Conservation (phyloP, 1,140 invertebrate species). For the Trichoplusia ni region DNA sequence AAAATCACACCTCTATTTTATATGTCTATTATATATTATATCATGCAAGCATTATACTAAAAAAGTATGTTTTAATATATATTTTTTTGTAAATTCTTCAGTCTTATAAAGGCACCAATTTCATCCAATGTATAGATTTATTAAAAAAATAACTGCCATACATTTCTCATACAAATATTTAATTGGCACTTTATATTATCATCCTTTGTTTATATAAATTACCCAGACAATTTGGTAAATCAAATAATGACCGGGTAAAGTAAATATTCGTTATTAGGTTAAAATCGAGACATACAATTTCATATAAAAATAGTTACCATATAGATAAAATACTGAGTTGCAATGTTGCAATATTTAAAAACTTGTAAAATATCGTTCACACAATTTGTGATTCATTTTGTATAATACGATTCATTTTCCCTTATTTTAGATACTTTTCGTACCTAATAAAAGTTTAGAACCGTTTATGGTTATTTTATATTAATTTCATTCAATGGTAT, state of each 20-base stretch:
- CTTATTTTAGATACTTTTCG: conserved; percentile 11
- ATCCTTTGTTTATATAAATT: neutral
- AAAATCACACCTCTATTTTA: neutral
- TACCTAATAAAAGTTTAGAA: conserved; percentile 15
- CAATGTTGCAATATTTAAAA: neutral
- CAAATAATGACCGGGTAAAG: neutral
- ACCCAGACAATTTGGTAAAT: neutral
- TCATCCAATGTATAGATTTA: conserved; percentile 37
- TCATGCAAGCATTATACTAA: conserved; percentile 33
- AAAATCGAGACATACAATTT: conserved; percentile 16
- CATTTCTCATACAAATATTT: conserved; percentile 27
- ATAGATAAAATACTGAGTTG: conserved; percentile 19
- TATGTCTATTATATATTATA: conserved; percentile 7
- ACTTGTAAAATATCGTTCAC: conserved; percentile 5
- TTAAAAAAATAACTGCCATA: conserved; percentile 56
- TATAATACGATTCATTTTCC: conserved; percentile 14
- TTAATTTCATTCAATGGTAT: too few species aligned
- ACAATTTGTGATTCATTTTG: neutral
- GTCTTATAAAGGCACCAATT: conserved; percentile 72
- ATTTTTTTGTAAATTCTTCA: conserved; percentile 45
- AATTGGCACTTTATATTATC: conserved; percentile 53
- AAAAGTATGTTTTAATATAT: conserved; percentile 17
- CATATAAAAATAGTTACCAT: conserved; percentile 1
- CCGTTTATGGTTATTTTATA: neutral
- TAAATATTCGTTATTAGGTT: conserved; percentile 1